Evolutionary conservation across 1,140 invertebrate species (phyloP), one percentile per base, ranked within the genome.

Genomic region (Pantala flavescens): DNA sequence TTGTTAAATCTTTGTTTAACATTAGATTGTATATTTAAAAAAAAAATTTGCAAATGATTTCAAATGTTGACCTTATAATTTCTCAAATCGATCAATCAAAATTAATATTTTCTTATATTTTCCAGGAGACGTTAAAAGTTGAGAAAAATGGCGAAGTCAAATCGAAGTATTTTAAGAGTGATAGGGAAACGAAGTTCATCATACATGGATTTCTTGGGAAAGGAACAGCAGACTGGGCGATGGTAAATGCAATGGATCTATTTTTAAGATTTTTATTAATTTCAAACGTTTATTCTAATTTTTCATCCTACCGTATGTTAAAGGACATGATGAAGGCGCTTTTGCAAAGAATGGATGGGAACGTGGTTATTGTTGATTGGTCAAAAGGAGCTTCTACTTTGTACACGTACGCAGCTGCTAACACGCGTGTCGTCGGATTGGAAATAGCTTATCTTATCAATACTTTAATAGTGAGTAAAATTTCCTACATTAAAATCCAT

Each of bases 191-290:
- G 14, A 92, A 91, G 82, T 88, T 94, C 80, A 92, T 95, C 73
- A 91, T 93, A 76, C 94, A 96, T 80, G 94, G 94, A 71, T 96
- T 95, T 81, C 93, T 95, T 77, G 93, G 96, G 80, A 94, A 91
- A 0, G 91, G 92, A 12, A 85, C 92, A 70, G 92, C 90, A 76
- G 90, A 90, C 79, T 95, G 93, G 93, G 92, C 94, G 78, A 89
- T 87, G 82, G 89, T 90, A 79, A 82, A 71, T 43, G 71, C 75
- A 19, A 75, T 12, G 23, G 42, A 73, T 70, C 19, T 14, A 72
- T 12, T 63, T 5, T 63, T 3, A 19, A 16, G 49, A 21, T 5
- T 7, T 16, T 14, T 14, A 19, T 63, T 12, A 63, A 19, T 1
- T 19, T 7, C 3, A 21, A 3, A 12, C 12, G 49, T 63, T 63